Conservation (phyloP, 1,140 invertebrate species). For the Plectrocnemia conspersa region DNA sequence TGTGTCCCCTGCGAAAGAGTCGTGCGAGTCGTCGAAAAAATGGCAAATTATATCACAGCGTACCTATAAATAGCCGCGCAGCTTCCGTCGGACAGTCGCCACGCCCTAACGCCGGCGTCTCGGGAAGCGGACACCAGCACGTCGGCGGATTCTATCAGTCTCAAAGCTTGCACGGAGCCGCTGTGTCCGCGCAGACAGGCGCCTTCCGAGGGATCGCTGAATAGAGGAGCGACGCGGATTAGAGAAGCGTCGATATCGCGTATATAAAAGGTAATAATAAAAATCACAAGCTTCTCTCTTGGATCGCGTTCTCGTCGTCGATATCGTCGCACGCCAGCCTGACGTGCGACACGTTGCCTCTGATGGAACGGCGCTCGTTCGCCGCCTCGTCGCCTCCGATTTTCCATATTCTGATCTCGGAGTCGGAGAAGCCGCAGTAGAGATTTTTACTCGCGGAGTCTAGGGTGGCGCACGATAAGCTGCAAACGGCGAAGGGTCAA, state of each 20-base stretch:
- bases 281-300: conserved; percentile 40
- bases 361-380: conserved; percentile 38
- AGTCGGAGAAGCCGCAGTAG: conserved; percentile 57
- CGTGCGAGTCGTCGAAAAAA: too few species aligned
- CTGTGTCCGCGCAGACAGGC: conserved; percentile 65
- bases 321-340: conserved; percentile 45
- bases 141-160: conserved; percentile 56
- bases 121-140: conserved; percentile 71
- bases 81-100: conserved; percentile 62
- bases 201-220: conserved; percentile 50
- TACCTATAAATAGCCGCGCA: conserved; percentile 69
- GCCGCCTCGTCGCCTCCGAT: conserved; percentile 58
- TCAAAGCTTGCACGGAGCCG: conserved; percentile 67
- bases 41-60: too few species aligned
- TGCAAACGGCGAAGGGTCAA: conserved; percentile 39
- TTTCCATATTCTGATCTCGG: conserved; percentile 59
- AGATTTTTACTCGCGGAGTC: conserved; percentile 55
- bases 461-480: conserved; percentile 55
- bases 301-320: conserved; percentile 36
- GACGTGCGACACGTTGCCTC: conserved; percentile 48
- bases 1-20: conserved; percentile 64
- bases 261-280: conserved; percentile 5
- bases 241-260: neutral
- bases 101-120: conserved; percentile 70
- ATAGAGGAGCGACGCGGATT: too few species aligned